Evolutionary conservation across 2,888 invertebrate genomes (phyloP).

Genomic region (Dasypolia templi): DNA sequence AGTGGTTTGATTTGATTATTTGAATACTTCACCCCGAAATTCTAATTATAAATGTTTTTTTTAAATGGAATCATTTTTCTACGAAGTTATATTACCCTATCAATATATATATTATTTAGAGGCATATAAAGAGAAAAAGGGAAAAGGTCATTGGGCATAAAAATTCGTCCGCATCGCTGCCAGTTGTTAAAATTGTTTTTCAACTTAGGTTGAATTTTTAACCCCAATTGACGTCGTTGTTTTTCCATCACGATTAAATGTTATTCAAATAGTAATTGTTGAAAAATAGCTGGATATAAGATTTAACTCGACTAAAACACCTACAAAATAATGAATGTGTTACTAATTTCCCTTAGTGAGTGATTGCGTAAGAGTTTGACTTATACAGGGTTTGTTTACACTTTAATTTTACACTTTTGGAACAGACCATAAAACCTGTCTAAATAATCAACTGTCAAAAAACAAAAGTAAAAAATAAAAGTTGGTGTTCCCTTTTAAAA

Average conservation of each 20-base stretch:
- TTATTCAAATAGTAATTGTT: background rate
- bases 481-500: too few species aligned
- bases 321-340: background rate
- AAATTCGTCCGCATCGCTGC: too few species aligned
- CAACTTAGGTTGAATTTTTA: background rate
- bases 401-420: background rate
- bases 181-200: background rate
- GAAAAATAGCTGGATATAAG: background rate
- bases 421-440: background rate
- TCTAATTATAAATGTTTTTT: background rate
- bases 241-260: background rate
- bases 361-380: background rate
- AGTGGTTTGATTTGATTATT: background rate
- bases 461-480: too few species aligned
- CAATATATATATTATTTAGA: too few species aligned
- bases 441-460: background rate
- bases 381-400: background rate
- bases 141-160: too few species aligned
- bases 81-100: too few species aligned
- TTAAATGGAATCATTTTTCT: too few species aligned
- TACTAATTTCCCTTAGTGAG: background rate
- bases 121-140: too few species aligned
- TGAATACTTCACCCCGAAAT: background rate
- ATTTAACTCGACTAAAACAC: background rate
- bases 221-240: background rate